Percentiles rank a stretch among this genome's conserved stretches.
Evolutionary conservation across 2,888 invertebrate species (phyloP).

Genomic region (Polydrusus cervinus): DNA sequence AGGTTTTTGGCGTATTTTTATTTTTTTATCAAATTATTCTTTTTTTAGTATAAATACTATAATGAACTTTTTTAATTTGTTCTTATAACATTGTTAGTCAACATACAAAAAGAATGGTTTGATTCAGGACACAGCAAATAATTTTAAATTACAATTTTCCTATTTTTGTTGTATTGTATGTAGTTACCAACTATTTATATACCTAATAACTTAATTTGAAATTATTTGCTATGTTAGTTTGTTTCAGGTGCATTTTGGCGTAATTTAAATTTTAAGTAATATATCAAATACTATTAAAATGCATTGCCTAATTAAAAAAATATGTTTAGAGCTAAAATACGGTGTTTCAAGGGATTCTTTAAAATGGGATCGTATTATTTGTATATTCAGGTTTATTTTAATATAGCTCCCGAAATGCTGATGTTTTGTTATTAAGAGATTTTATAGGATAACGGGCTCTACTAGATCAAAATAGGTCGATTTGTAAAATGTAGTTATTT

Average conservation of each 20-base stretch:
- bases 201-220: too few relatives aligned
- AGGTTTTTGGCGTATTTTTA: constrained; percentile 26
- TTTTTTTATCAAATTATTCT: constrained; percentile 8
- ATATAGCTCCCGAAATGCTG: too few relatives aligned
- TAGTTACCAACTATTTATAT: not conserved
- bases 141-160: not conserved
- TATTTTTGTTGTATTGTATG: not conserved
- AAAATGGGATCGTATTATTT: too few relatives aligned
- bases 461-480: too few relatives aligned
- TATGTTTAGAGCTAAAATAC: too few relatives aligned
- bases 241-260: constrained; percentile 49
- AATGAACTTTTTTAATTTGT: not conserved
- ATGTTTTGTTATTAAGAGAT: too few relatives aligned
- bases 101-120: constrained; percentile 5
- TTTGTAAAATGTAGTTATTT: too few relatives aligned
- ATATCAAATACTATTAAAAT: constrained; percentile 30
- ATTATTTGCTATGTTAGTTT: constrained; percentile 29
- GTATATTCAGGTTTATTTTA: too few relatives aligned
- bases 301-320: not conserved
- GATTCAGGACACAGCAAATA: constrained; percentile 8
- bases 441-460: too few relatives aligned
- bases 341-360: too few relatives aligned
- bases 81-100: not conserved
- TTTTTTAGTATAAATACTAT: not conserved
- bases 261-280: constrained; percentile 21